Evolutionary conservation across 92 coral and sea anemone species (phyloP).

Genomic region (Muricea muricata): DNA sequence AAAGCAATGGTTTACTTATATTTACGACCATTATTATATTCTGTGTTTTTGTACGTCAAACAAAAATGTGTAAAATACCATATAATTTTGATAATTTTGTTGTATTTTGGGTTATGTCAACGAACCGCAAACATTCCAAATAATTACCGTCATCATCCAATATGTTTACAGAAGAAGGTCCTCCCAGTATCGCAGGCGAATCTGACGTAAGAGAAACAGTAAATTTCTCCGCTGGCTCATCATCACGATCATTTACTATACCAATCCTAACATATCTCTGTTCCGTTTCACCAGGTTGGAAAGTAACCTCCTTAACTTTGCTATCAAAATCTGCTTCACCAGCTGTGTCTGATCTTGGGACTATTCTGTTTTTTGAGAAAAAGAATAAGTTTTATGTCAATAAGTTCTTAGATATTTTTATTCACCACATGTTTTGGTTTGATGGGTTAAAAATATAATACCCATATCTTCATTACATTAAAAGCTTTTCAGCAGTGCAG

Average conservation of each 20-base stretch:
- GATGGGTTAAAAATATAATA: too few relatives aligned
- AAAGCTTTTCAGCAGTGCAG: too few relatives aligned
- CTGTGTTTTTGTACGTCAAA: too few relatives aligned
- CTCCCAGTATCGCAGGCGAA: not conserved
- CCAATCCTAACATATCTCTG: not conserved
- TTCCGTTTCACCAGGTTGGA: constrained; percentile 10
- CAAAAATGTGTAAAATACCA: too few relatives aligned
- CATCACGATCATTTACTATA: not conserved
- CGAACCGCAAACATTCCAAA: too few relatives aligned
- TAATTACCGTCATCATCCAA: constrained; percentile 26
- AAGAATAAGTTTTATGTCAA: not conserved
- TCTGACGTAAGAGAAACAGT: constrained; percentile 1
- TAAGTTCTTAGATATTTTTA: too few relatives aligned
- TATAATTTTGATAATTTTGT: too few relatives aligned
- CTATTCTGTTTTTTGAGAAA: not conserved
- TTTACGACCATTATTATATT: too few relatives aligned
- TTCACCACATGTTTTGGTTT: too few relatives aligned
- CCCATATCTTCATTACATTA: too few relatives aligned
- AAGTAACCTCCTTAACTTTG: not conserved
- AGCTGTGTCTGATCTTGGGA: not conserved
- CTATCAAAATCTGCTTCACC: not conserved
- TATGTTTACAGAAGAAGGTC: not conserved
- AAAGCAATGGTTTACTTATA: too few relatives aligned
- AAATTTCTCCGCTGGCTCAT: constrained; percentile 3
- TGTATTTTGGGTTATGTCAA: too few relatives aligned